Evolutionary conservation across 2,888 invertebrate genomes (phyloP), one percentile per base, ranked within the genome.

Genomic region (Synanthedon formicaeformis): DNA sequence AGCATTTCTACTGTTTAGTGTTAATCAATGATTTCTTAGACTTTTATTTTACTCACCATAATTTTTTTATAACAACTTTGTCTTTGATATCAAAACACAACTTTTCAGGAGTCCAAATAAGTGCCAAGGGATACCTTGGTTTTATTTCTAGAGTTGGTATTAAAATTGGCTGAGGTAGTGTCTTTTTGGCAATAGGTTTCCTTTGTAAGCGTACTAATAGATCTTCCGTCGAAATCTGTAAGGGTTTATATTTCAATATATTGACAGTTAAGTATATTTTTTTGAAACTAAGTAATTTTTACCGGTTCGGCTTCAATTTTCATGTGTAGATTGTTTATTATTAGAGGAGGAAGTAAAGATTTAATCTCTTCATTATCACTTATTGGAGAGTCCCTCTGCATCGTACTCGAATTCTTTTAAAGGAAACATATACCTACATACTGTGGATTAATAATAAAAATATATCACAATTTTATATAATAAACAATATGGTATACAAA

Each of bases 281-380:
- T n/a, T n/a, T n/a, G n/a, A n/a, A n/a, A 13, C 41, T 13, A 12
- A 45, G 41, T 13, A 13, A 13, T 45, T 45, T 45, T 12, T 13
- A 75, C 78, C 63, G 71, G 53, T 53, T 68, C 65, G 40, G 73
- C 60, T 48, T 58, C 52, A 40, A 78, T 58, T 64, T 60, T 75
- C 51, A 64, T 60, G 23, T 71, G 65, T 52, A 61, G 61, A 57
- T 79, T 79, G 53, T 55, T 64, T 53, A 57, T 60, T 56, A 78
- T 65, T 11, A 66, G n/a, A 10, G 71, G 70, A 10, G 78, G 77
- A 23, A 77, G 60, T 14, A 57, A 49, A 53, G 51, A 59, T 34
- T 56, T 34, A 34, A 34, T 34, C 10, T 8, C 49, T 52, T 57
- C 56, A 50, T 63, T 62, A 18, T 58, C 56, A 49, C 14, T 45